phyloP scores from a whole-genome alignment of 2,888 invertebrate species.

The Noctua janthina region DNA sequence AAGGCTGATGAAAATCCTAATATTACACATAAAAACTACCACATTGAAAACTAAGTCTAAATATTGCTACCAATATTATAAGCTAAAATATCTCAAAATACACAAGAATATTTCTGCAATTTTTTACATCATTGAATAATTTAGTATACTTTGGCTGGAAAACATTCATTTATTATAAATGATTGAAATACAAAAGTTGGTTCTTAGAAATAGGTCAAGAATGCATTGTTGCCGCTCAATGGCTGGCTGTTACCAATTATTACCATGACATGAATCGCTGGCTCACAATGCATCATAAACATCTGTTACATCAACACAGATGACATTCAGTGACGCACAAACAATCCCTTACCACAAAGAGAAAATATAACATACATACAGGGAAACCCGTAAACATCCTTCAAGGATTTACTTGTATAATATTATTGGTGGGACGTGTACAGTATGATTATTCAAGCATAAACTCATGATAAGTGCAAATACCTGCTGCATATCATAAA shows the following conservation, averaged over 20 bases:
- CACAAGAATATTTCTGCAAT: slow-evolving; percentile 18
- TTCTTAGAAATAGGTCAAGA: slow-evolving; percentile 10
- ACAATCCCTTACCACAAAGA: slow-evolving; percentile 30
- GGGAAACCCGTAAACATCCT: slow-evolving; percentile 42
- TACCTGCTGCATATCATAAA: slow-evolving; percentile 6
- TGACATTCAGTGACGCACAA: slow-evolving; percentile 27
- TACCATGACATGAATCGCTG: slow-evolving; percentile 23
- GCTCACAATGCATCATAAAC: slow-evolving; percentile 37
- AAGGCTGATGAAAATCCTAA: slow-evolving; percentile 60
- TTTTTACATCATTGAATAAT: slow-evolving; percentile 16
- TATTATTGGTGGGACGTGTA: slow-evolving; percentile 51
- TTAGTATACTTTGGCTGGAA: slow-evolving; percentile 50
- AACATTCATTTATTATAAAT: slow-evolving; percentile 18
- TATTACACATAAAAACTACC: slow-evolving; percentile 28
- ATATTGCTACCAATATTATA: slow-evolving; percentile 53
- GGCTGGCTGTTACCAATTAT: slow-evolving; percentile 6
- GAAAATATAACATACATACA: slow-evolving; percentile 19
- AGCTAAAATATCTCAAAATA: slow-evolving; percentile 28
- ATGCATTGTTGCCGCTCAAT: slow-evolving; percentile 25
- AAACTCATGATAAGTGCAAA: slow-evolving; percentile 10
- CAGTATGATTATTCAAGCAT: slow-evolving; percentile 26
- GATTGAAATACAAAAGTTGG: slow-evolving; percentile 24
- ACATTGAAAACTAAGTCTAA: slow-evolving; percentile 35
- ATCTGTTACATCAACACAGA: slow-evolving; percentile 31
- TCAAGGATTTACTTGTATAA: slow-evolving; percentile 24